Evolutionary conservation across 1,140 invertebrate genomes (phyloP), one percentile per base, ranked within the genome.

Genomic region (Hypsibius dujardini): DNA sequence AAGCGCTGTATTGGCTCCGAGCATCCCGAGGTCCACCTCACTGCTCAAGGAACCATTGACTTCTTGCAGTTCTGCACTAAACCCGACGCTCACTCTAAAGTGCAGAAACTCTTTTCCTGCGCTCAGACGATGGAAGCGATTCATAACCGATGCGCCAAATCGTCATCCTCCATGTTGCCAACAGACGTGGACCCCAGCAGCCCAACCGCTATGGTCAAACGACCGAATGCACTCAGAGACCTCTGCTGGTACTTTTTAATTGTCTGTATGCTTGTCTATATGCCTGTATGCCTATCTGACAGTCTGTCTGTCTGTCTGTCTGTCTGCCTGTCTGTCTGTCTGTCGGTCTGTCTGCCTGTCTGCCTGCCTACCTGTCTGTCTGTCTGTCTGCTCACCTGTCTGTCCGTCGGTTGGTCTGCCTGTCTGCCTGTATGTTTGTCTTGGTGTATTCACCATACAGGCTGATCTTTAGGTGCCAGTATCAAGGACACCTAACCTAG

Each of bases 121-220:
- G 50, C 7, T 56, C 50, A n/a, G n/a, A 56, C 7, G n/a, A 56
- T 56, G 7, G n/a, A 56, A 7, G 50, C 7, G 7, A 56, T n/a
- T n/a, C 50, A 12, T 56, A n/a, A 56, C 7, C 7, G 50, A 56
- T 56, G 50, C 50, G 50, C 12, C 42, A 3, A 7, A 15, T 12
- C 3, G 12, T 67, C 62, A 3, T 15, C 42, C 12, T 15, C 3
- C 12, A 15, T 67, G 62, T 42, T 15, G 3, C 12, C 62, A 3
- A 67, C 88, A 86, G 75, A 97, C 95, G 77, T 92, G 87, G 40
- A 97, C 84, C 77, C 88, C 87, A 40, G 97, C 82, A 12, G 50
- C 50, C 7, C 50, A n/a, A 56, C 50, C n/a, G 7, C 7, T 56
- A n/a, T n/a, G 7, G 50, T 7, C n/a, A 56, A 7, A n/a, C 7